A percentile compares a stretch with the other conserved stretches of the same genome.
Conservation (phyloP, 2,113 vertebrate species). For the Myxocyprinus asiaticus region DNA sequence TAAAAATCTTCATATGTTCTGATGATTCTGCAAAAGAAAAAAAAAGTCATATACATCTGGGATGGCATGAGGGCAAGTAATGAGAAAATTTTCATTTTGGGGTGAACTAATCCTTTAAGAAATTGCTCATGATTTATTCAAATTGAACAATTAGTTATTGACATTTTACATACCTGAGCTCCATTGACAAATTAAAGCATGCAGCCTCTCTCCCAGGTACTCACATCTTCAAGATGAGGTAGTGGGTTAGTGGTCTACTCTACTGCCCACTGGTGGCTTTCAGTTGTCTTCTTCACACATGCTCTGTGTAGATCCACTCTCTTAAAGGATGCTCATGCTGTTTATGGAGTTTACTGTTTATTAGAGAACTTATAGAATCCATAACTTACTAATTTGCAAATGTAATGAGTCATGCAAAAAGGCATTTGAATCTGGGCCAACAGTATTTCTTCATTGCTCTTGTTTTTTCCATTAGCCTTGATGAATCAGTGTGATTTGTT, state of each 20-base stretch:
- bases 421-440: background rate
- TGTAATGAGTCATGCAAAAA: background rate
- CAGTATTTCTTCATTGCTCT: background rate
- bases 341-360: background rate
- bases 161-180: slow-evolving; percentile 37
- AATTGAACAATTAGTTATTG: slow-evolving; percentile 54
- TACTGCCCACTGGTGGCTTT: slow-evolving; percentile 67
- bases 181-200: slow-evolving; percentile 19
- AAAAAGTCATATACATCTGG: no score
- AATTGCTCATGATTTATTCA: slow-evolving; percentile 47
- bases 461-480: background rate
- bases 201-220: slow-evolving; percentile 19
- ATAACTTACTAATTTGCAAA: background rate
- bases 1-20: no score
- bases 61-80: no score
- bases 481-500: background rate
- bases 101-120: no score
- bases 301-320: slow-evolving; percentile 4
- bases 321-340: background rate
- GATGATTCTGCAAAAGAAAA: no score
- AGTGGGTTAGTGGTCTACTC: slow-evolving; percentile 25
- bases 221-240: slow-evolving; percentile 27
- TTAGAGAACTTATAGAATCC: background rate
- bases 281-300: background rate
- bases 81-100: no score